Evolutionary conservation across 2,888 invertebrate species (phyloP), one percentile per base, ranked within the genome.

Genomic region (Sturmia bella): DNA sequence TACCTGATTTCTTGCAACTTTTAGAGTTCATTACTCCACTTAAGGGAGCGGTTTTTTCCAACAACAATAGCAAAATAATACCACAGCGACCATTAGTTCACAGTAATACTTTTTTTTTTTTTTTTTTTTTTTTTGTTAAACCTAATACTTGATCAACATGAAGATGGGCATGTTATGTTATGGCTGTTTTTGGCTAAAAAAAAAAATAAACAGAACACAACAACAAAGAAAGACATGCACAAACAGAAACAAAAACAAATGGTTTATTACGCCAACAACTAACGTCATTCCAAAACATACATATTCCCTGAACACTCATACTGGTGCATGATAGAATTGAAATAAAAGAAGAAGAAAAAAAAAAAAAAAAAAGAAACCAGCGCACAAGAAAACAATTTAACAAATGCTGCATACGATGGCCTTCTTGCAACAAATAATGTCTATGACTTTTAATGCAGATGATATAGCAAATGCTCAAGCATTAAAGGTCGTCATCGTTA

Each of bases 1-100:
- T 45, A 45, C 39, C 74, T 43, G 81, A 3, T 19, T 69, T 9
- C 32, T 56, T 56, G 52, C 41, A 56, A 39, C 68, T 69, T 74
- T 63, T 21, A 74, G 70, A 82, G 81, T 78, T 82, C 81, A 82
- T 82, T 82, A 82, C 78, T 82, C 78, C 64, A 82, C 81, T 74
- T 78, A 82, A 82, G 78, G 81, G 81, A 82, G 81, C 81, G 81
- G 81, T 82, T 82, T 64, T n/a, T 69, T 41, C 7, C 21, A 52
- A 41, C 50, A 63, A 69, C 37, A 70, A 70, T 17, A 37, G 39
- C 48, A 75, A 75, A 48, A 52, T 32, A 68, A 59, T 75, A 45
- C 68, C 59, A 59, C 12, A 32, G 68, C 54, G 69, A 61, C 76
- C 69, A 76, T 69, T 61, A 76, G 69, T 69, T 69, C 69, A 54